Evolutionary conservation across 1,140 invertebrate genomes (phyloP), one percentile per base, ranked within the genome.

Genomic region (Drosophila simulans): DNA sequence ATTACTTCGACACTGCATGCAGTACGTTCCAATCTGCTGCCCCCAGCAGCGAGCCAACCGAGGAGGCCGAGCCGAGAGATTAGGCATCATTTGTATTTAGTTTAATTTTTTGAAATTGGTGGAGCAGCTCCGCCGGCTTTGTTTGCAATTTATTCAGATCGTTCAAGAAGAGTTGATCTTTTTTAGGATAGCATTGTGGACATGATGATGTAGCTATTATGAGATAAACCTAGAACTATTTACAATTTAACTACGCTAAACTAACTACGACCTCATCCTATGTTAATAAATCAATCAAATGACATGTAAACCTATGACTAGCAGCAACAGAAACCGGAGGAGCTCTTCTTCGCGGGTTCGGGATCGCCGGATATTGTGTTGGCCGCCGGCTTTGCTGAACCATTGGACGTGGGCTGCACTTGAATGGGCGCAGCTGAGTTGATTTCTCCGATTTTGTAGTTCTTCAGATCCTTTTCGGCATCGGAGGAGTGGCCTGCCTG

Each of bases 401-500:
- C n/a, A 8, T 4, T 7, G 15, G 53, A 40, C 37, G 53, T 64
- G 1, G 82, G 83, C 35, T 88, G 69, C 4, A n/a, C 37, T 46
- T 79, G 64, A 20, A 86, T 89, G 25, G 84, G 72, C 4, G 43
- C 22, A 12, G 15, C 39, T 11, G 46, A 92, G 11, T 52, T 59
- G 3, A 90, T 66, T 57, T 90, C 93, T 15, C 95, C 95, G n/a
- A 96, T 94, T 90, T 95, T 95, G 58, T 92, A 94, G 31, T 93
- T 91, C 69, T 94, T 94, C 37, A 96, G 70, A 10, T 94, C 92
- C 27, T 91, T 93, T 39, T 89, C 93, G 0, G 95, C 95, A 81
- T 95, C 95, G 0, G 91, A 85, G 0, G 95, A 95, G 91, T 96
- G 95, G 7, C 95, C 95, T 1, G 93, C 93, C 15, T 95, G 93